Evolutionary conservation across 1,140 invertebrate species (phyloP).

Genomic region (Drosophila kikkawai): DNA sequence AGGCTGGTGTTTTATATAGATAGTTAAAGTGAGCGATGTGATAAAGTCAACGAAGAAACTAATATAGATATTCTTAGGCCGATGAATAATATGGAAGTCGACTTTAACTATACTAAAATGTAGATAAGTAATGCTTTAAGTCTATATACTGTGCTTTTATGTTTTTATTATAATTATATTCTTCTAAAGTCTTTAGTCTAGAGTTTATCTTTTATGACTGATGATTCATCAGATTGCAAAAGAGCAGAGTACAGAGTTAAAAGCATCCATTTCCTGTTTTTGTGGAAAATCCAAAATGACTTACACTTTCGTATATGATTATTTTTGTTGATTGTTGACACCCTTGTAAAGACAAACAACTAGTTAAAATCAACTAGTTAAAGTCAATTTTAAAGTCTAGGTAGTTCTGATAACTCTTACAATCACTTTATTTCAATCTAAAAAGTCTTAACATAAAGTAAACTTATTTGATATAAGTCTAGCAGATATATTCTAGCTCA

Average conservation of each 20-base stretch:
- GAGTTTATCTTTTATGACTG: not conserved
- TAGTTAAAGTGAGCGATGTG: constrained; percentile 5
- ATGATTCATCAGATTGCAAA: not conserved
- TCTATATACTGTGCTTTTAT: not conserved
- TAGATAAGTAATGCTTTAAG: not conserved
- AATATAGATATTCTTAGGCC: constrained; percentile 12
- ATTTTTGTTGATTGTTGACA: not conserved
- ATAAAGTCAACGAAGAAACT: constrained; percentile 5
- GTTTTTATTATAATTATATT: not conserved
- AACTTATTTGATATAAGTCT: not conserved
- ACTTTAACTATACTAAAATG: too few species aligned
- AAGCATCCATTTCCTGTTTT: not conserved
- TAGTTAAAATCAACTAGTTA: not conserved
- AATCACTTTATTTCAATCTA: too few species aligned
- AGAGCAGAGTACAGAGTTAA: not conserved
- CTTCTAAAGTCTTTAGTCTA: not conserved
- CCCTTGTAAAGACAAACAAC: too few species aligned
- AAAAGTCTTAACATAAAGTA: not conserved
- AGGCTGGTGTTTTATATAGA: constrained; percentile 9
- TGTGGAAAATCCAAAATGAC: not conserved
- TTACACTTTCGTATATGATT: not conserved
- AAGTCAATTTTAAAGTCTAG: not conserved
- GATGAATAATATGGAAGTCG: not conserved
- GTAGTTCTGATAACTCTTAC: too few species aligned
- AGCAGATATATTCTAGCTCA: not conserved